Evolutionary conservation across 1,140 invertebrate species (phyloP).

Genomic region (Atta cephalotes): DNA sequence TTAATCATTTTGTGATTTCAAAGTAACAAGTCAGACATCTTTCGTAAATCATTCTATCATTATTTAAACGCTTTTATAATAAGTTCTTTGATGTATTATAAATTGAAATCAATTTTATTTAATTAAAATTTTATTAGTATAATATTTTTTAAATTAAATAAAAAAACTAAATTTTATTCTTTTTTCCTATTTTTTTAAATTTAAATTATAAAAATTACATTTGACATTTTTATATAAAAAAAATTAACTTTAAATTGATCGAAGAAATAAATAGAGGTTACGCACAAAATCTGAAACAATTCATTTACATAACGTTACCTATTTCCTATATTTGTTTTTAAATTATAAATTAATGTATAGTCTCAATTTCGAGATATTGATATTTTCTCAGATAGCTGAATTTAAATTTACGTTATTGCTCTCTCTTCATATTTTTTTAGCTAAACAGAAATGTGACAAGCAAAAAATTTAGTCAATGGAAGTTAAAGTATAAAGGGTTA

Average conservation of each 20-base stretch:
- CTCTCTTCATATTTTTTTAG: constrained; percentile 7
- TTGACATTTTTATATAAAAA: neutral
- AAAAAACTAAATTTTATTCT: neutral
- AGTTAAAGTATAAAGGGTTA: neutral
- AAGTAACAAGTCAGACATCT: neutral
- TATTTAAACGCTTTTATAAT: neutral
- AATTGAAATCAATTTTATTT: neutral
- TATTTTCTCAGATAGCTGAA: neutral
- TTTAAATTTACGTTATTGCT: neutral
- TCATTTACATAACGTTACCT: neutral
- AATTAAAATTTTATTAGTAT: neutral
- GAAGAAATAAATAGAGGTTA: neutral
- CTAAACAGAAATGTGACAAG: neutral
- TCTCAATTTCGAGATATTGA: neutral
- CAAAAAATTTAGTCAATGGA: neutral
- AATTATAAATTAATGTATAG: neutral
- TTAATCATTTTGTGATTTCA: constrained; percentile 19
- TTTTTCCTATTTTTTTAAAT: neutral
- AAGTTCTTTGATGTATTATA: neutral
- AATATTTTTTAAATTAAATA: neutral
- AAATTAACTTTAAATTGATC: neutral
- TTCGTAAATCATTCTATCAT: neutral
- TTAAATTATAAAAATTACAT: neutral
- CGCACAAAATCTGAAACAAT: neutral
- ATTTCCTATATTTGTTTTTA: neutral